phyloP scores from a whole-genome alignment of 2,888 invertebrate species.

The Agrotis ipsilon region DNA sequence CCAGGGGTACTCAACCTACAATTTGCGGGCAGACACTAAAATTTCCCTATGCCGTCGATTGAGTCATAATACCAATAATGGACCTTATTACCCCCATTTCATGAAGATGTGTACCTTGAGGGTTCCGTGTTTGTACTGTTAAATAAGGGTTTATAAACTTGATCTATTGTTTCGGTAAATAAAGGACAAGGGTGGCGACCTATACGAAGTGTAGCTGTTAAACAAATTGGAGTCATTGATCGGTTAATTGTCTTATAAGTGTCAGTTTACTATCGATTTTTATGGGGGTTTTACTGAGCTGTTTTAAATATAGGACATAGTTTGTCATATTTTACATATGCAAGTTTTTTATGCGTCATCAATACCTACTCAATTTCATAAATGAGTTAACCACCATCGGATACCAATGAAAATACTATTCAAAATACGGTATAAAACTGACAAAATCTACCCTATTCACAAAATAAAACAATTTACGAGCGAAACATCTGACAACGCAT shows the following conservation, averaged over 20 bases:
- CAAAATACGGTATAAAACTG: constrained; percentile 15
- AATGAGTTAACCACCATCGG: too few species aligned
- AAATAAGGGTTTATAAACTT: constrained; percentile 82
- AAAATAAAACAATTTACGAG: constrained; percentile 59
- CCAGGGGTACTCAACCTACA: constrained; percentile 79
- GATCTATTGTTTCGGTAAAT: constrained; percentile 83
- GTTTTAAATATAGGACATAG: too few species aligned
- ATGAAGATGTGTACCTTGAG: constrained; percentile 82
- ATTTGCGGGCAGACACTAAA: constrained; percentile 84
- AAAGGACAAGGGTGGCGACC: constrained; percentile 53
- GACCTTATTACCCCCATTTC: constrained; percentile 69
- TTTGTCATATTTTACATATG: too few species aligned
- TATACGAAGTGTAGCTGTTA: constrained; percentile 13
- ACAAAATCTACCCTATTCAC: constrained; percentile 40
- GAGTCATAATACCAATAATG: constrained; percentile 87
- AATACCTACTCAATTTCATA: too few species aligned
- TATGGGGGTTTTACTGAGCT: neutral
- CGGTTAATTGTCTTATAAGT: constrained; percentile 45
- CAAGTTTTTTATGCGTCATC: too few species aligned
- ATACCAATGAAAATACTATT: neutral
- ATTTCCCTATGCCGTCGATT: constrained; percentile 81
- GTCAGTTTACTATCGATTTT: constrained; percentile 20
- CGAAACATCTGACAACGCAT: constrained; percentile 70
- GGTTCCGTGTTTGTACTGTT: constrained; percentile 79
- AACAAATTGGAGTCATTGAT: constrained; percentile 47